Evolutionary conservation across 2,797 vertebrate species (phyloP).

Genomic region (Phataginus tricuspis): DNA sequence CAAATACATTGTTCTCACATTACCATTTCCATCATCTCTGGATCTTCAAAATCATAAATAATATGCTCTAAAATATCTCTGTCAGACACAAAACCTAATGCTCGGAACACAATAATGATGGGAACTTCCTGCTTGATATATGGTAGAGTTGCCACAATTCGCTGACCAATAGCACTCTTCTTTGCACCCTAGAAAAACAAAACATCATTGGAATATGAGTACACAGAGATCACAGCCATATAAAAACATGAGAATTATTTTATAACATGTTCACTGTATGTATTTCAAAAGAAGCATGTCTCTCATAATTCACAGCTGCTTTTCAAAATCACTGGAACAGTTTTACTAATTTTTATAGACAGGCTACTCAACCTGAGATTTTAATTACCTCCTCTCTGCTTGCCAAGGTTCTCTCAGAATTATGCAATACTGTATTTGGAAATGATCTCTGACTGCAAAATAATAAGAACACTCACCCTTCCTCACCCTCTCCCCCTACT

Average conservation of each 20-base stretch:
- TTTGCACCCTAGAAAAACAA: conserved; percentile 92
- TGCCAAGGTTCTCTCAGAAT: conserved; percentile 34
- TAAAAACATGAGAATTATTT: background rate
- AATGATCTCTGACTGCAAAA: background rate
- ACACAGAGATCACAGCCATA: background rate
- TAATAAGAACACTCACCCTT: background rate
- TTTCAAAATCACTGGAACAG: background rate
- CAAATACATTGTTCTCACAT: conserved; percentile 51
- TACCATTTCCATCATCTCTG: conserved; percentile 99
- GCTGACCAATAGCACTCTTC: conserved; percentile 98
- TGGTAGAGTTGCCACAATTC: conserved; percentile 97
- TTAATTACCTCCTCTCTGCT: background rate
- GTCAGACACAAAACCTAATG: conserved; percentile 97
- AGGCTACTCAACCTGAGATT: background rate
- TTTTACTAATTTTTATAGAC: background rate
- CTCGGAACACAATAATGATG: conserved; percentile 98
- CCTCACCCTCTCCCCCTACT: background rate
- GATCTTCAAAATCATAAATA: conserved; percentile 99
- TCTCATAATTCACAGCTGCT: background rate
- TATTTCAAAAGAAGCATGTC: background rate
- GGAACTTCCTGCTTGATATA: conserved; percentile 99
- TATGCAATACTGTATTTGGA: background rate
- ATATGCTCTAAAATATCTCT: conserved; percentile 99
- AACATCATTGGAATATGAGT: background rate
- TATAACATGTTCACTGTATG: background rate